Base-by-base conservation (phyloP, 1,140 invertebrate genomes). In the Saccostrea glomerata region DNA sequence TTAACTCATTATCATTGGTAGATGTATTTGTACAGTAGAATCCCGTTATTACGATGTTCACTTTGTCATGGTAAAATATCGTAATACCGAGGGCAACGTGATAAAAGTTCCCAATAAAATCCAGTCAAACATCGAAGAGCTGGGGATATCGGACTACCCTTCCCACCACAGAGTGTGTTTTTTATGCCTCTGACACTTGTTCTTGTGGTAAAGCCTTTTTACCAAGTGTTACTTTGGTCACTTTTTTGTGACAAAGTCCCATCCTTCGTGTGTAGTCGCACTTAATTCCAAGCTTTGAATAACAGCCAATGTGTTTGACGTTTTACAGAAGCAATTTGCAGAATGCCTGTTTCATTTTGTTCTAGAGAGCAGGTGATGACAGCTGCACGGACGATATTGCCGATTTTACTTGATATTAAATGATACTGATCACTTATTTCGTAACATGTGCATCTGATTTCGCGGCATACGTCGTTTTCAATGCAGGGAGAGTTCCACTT, bases 371-470 rank as follows among this genome's bases (percentile, higher is more conserved):
- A 77, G 70, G 70, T 77, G 70, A 77, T 77, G 70, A 77, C 70
- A 77, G 70, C 70, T 77, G 70, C 70, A 77, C 25, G 23, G 70
- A 25, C 25, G 70, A 77, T 77, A 77, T 77, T 77, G 30, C 70
- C 70, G 70, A 77, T 77, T 77, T 77, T 77, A 25, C 30, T 77
- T 77, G 70, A 77, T 77, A 77, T 77, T 77, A 77, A 77, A 77
- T 77, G 70, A 77, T 77, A 77, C 70, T 77, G 70, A 77, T 77
- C 70, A 77, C 70, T 77, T 77, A 77, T 77, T 77, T 77, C 70
- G 70, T 77, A 77, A 77, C 70, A 77, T 77, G 70, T 77, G 70
- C 70, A 77, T 77, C 70, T 77, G 70, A 77, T 77, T 77, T 77
- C 23, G 23, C 70, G 70, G 70, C 70, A 77, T 77, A 77, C 70